Evolutionary conservation across 2,888 invertebrate genomes (phyloP).

Genomic region (Metallyticus violacea): DNA sequence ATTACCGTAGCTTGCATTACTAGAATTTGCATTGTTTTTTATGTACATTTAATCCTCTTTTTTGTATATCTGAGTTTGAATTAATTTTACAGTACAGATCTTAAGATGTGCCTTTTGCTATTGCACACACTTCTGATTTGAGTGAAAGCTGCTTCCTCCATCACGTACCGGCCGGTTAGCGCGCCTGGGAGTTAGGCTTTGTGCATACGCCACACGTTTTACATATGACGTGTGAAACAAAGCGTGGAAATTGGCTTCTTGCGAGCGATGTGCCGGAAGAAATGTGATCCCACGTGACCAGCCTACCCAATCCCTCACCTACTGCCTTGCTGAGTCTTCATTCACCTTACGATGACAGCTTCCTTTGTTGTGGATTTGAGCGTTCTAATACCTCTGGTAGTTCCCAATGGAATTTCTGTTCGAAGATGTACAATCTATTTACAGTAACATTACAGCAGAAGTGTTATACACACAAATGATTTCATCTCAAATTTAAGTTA

Average conservation of each 20-base stretch:
- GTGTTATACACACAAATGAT: too few species aligned
- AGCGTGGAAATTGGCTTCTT: conserved; percentile 22
- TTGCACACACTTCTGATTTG: too few species aligned
- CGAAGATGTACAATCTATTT: too few species aligned
- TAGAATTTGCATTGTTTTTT: too few species aligned
- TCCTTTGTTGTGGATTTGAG: neutral
- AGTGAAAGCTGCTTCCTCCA: neutral
- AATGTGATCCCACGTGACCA: neutral
- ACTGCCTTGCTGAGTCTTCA: neutral
- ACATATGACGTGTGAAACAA: conserved; percentile 23
- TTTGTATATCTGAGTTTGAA: too few species aligned
- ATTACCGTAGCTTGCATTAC: too few species aligned
- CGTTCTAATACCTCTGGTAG: neutral
- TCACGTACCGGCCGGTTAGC: neutral
- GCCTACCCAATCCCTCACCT: neutral
- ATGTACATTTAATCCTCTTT: too few species aligned
- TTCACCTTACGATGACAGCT: neutral
- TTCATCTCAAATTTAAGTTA: too few species aligned
- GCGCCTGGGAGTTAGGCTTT: neutral
- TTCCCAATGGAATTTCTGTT: too few species aligned
- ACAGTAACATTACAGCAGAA: too few species aligned
- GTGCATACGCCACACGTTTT: conserved; percentile 6
- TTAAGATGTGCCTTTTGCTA: too few species aligned
- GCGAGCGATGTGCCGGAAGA: neutral
- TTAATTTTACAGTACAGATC: too few species aligned